Evolutionary conservation across 2,888 invertebrate species (phyloP).

Genomic region (Emmelina monodactyla): DNA sequence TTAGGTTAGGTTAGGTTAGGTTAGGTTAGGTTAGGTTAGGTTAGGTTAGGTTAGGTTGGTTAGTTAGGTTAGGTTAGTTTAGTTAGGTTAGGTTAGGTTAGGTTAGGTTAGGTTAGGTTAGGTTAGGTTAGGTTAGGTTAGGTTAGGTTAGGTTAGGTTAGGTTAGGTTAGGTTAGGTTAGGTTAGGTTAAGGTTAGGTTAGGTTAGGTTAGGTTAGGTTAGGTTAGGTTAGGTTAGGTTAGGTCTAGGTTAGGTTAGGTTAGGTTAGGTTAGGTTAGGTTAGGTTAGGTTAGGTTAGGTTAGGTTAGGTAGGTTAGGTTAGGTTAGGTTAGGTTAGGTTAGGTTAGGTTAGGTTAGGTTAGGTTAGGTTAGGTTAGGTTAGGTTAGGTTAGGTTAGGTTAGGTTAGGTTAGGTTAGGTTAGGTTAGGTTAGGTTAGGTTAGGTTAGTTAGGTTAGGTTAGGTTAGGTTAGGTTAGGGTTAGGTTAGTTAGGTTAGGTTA

Average conservation of each 20-base stretch:
- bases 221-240: slow-evolving; percentile 8
- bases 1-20: slow-evolving; percentile 10
- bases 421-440: slow-evolving; percentile 4
- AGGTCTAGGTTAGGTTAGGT: slow-evolving; percentile 1
- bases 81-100: slow-evolving; percentile 8
- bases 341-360: slow-evolving; percentile 1
- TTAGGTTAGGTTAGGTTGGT: slow-evolving; percentile 10
- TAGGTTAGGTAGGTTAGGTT: slow-evolving; percentile 1
- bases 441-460: slow-evolving; percentile 4
- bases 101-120: slow-evolving; percentile 9
- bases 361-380: neutral
- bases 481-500: slow-evolving; percentile 4
- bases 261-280: slow-evolving; percentile 1
- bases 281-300: slow-evolving; percentile 2
- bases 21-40: slow-evolving; percentile 12
- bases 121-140: slow-evolving; percentile 14
- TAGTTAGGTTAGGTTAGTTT: slow-evolving; percentile 9
- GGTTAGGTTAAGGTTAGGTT: slow-evolving; percentile 13
- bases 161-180: slow-evolving; percentile 14
- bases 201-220: slow-evolving; percentile 4
- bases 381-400: slow-evolving; percentile 5
- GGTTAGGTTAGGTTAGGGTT: slow-evolving; percentile 4
- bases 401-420: slow-evolving; percentile 5
- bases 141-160: slow-evolving; percentile 14
- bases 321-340: slow-evolving; percentile 1